Conservation (phyloP, 1,140 invertebrate genomes). For the Meloidogyne floridensis region DNA sequence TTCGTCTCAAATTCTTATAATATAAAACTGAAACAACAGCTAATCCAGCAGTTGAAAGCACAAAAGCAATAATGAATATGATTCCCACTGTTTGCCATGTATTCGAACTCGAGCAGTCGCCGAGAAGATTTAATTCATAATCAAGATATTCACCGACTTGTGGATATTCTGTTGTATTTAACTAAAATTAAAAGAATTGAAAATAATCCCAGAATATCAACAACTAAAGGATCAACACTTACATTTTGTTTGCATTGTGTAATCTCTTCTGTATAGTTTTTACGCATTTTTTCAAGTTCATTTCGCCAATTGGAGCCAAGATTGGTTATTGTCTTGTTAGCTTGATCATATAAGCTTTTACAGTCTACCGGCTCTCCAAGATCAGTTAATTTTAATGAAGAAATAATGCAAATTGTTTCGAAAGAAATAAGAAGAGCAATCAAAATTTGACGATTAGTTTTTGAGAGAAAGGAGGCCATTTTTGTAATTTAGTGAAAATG, state of each 20-base stretch:
- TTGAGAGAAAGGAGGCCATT: not conserved
- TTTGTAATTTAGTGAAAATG: not conserved
- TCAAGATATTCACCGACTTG: not conserved
- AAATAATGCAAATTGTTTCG: not conserved
- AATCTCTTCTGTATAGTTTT: not conserved
- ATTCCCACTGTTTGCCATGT: not conserved
- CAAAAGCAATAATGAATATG: conserved; percentile 12
- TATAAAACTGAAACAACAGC: not conserved
- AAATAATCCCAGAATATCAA: no score
- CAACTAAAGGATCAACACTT: no score
- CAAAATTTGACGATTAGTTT: not conserved
- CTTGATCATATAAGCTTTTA: not conserved
- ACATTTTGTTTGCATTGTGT: not conserved
- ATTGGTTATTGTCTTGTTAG: not conserved
- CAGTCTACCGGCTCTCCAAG: not conserved
- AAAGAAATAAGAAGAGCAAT: not conserved
- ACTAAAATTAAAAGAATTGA: not conserved
- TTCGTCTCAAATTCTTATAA: not conserved
- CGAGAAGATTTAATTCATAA: not conserved
- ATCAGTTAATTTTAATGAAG: not conserved
- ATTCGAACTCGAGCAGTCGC: not conserved
- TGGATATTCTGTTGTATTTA: conserved; percentile 1
- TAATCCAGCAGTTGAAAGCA: not conserved
- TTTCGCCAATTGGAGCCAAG: conserved; percentile 1
- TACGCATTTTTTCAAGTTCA: not conserved